Base-by-base conservation (phyloP, 2,888 invertebrate genomes). In the Lasioglossum zephyrum region DNA sequence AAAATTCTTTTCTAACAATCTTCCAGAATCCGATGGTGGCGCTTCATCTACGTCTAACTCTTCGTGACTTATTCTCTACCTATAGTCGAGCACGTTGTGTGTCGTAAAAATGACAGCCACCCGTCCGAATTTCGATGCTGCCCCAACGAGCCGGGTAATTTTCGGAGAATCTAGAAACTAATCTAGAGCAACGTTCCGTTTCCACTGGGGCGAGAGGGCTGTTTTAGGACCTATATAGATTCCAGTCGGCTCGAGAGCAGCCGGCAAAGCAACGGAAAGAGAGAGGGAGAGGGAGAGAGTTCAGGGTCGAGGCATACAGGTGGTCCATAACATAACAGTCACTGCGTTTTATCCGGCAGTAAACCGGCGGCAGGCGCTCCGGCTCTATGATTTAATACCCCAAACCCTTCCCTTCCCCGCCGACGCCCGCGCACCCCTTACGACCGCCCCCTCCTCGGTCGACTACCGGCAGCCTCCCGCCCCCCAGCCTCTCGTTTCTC, bases 261-360 rank as follows among this genome's bases (percentile, higher is more conserved):
- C 69, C 77, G 79, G 79, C 78, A 83, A 60, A 81, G 77, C 77
- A 79, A 89, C 78, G 63, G 80, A 84, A 84, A 79, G 94, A 82
- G 86, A 81, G 81, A 76, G 86, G 75, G 81, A 76, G 60, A 72
- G 81, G 39, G 70, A 88, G 91, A 81, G 89, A 87, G 94, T 95
- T 95, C 94, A 94, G 94, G 94, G 94, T 94, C 94, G 94, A 92
- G 95, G 95, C 95, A 95, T 95, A 95, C 95, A 95, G 95, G 95
- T 95, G 95, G 95, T 95, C 95, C 95, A 95, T 95, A 95, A 95
- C 95, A 95, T 95, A 95, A 95, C 95, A 95, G 95, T 95, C 94
- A 93, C 94, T 95, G 94, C 95, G 95, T 95, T 95, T 95, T 95
- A 95, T 95, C 94, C 94, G 94, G 94, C 94, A 95, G 95, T 95